These are phyloP conservation scores for Andrena bucephala DNA, from an alignment of 2,888 invertebrate genomes.

Conservation along the genomic window DNA sequence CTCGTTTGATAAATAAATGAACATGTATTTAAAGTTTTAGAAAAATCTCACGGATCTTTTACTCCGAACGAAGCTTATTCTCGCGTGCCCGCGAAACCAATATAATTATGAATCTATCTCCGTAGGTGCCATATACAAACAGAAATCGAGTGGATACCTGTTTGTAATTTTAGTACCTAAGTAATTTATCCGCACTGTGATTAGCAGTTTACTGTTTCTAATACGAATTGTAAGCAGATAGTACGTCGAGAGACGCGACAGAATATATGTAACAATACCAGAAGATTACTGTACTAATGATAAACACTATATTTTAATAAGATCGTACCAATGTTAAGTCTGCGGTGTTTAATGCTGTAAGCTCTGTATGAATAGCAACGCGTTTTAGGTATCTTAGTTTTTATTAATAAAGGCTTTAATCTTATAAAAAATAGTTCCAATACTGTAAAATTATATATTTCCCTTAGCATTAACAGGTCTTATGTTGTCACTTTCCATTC, in stretches of 20 bases:
- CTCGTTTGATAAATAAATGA: conserved; percentile 32
- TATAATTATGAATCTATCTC: conserved; percentile 44
- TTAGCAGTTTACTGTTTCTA: conserved; percentile 73
- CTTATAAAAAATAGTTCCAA: conserved; percentile 33
- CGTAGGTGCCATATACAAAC: conserved; percentile 69
- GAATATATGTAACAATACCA: conserved; percentile 39
- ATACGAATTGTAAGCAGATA: conserved; percentile 42
- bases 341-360: conserved; percentile 48
- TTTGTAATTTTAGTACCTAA: conserved; percentile 76
- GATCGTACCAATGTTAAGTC: conserved; percentile 54
- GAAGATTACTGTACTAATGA: conserved; percentile 54
- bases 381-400: conserved; percentile 72
- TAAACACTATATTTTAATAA: conserved; percentile 62
- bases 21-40: conserved; percentile 36
- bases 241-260: conserved; percentile 28
- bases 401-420: conserved; percentile 78
- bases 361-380: conserved; percentile 57
- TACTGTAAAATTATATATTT: conserved; percentile 20
- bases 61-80: conserved; percentile 10
- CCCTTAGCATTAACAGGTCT: not conserved
- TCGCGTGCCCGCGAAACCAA: conserved; percentile 34
- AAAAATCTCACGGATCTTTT: conserved; percentile 12
- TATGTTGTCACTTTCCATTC: conserved; percentile 33
- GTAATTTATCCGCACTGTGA: conserved; percentile 80
- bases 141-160: conserved; percentile 66